Percentiles rank a stretch among this genome's conserved stretches.
Conservation (phyloP, 2,888 invertebrate species). For the Tridacna crocea region DNA sequence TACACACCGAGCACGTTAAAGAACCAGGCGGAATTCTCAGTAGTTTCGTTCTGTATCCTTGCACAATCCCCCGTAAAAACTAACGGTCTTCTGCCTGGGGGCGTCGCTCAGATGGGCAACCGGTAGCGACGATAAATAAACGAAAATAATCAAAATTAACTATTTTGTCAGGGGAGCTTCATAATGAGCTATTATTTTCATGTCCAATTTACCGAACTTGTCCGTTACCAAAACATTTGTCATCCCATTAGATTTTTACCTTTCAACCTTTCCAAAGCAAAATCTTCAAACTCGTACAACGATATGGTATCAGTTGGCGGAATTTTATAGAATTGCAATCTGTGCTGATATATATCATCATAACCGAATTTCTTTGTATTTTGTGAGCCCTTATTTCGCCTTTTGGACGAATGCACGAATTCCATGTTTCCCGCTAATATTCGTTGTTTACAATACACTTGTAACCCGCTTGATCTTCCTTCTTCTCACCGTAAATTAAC, state of each 20-base stretch:
- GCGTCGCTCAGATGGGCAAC: too few relatives aligned
- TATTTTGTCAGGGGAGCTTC: too few relatives aligned
- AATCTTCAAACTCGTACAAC: slow-evolving; percentile 93
- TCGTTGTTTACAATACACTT: slow-evolving; percentile 16
- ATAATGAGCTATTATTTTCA: too few relatives aligned
- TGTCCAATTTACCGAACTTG: too few relatives aligned
- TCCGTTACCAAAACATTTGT: too few relatives aligned
- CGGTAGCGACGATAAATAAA: too few relatives aligned
- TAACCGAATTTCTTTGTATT: background rate
- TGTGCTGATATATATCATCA: slow-evolving; percentile 20
- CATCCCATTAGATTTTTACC: slow-evolving; percentile 76
- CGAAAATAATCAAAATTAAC: too few relatives aligned
- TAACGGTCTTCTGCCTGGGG: too few relatives aligned
- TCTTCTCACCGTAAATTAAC: background rate
- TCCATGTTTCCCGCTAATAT: slow-evolving; percentile 27
- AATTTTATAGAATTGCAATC: slow-evolving; percentile 88
- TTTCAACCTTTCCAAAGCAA: slow-evolving; percentile 93
- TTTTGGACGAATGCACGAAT: background rate
- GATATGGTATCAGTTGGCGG: slow-evolving; percentile 91
- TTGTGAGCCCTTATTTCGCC: background rate
- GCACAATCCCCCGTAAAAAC: too few relatives aligned
- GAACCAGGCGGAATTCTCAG: too few relatives aligned
- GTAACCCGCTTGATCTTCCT: background rate
- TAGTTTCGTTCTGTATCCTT: too few relatives aligned
- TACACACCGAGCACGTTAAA: too few relatives aligned